Base-by-base conservation (phyloP, 64 coral and sea anemone species). In the Montipora cactus region DNA sequence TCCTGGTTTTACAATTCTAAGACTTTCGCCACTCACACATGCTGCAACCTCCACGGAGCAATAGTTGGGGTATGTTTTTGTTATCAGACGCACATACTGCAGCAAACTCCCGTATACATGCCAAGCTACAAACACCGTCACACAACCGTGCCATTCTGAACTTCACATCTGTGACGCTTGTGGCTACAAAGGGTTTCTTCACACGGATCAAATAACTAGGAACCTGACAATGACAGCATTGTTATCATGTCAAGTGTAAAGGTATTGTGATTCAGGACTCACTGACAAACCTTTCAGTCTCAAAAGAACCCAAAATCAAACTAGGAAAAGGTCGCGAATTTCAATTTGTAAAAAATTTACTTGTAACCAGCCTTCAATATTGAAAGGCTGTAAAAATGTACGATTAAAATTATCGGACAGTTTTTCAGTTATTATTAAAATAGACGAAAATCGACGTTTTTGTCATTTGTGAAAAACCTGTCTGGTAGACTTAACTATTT, bases 31-130 rank as follows among this genome's bases (percentile, higher is more conserved):
- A 10, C 55, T 69, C 44, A 78, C 44, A 12, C 93, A 95, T 71
- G 80, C 88, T 21, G 72, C 81, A 19, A 79, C 45, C 59, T 84
- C 83, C 80, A 95, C 11, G 15, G 59, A 37, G 61, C 94, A 95
- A 79, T 52, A 76, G 57, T 95, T 95, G 15, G 81, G 78, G 73
- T 95, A 95, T 0, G 94, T 95, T 18, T 88, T 88, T 28, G 19
- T 90, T 68, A 89, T 95, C 83, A 80, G 89, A 87, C 3, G 89
- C 94, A 92, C 94, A 95, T 23, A 95, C 93, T 16, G 93, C 89
- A 5, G 23, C 47, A 44, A 90, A 85, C 48, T 95, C 77, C 4
- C 62, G 6, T 19, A 88, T 90, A 70, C 93, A 95, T 19, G 84
- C 55, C 19, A 58, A 18, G 55, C 79, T 77, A 87, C 93, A 95